Percentiles rank a stretch among this genome's conserved stretches.
Evolutionary conservation across 2,888 invertebrate genomes (phyloP).

Genomic region (Pristionchus exspectatus): DNA sequence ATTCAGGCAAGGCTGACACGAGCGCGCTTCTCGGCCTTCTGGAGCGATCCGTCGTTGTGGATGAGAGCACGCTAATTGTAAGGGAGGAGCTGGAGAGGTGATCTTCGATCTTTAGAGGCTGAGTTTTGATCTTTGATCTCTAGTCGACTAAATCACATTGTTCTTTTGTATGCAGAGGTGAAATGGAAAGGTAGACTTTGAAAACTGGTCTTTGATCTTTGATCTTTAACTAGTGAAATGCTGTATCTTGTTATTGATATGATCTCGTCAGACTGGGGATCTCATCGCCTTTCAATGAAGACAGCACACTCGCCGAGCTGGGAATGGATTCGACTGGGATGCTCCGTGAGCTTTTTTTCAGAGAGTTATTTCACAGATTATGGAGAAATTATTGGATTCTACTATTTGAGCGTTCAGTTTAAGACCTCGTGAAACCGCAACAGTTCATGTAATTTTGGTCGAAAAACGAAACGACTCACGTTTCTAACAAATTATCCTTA

Average conservation of each 20-base stretch:
- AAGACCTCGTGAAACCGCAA: too few species aligned
- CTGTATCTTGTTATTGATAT: background rate
- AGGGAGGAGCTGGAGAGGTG: conserved; percentile 15
- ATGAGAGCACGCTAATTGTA: background rate
- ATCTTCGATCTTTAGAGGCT: background rate
- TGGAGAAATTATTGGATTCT: too few species aligned
- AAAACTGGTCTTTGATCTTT: too few species aligned
- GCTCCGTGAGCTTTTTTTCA: background rate
- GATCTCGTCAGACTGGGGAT: background rate
- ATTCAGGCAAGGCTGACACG: conserved; percentile 42
- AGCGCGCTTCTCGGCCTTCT: background rate
- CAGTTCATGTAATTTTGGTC: too few species aligned
- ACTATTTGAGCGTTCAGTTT: too few species aligned
- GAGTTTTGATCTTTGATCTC: background rate
- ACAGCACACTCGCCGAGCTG: conserved; percentile 27
- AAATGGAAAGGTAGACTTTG: too few species aligned
- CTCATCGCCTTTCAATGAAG: background rate
- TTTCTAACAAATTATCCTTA: background rate
- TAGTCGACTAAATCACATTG: too few species aligned
- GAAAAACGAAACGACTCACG: too few species aligned
- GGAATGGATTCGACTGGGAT: conserved; percentile 41
- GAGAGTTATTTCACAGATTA: background rate
- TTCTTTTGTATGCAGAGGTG: too few species aligned
- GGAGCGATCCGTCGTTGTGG: background rate
- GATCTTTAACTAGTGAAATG: background rate